phyloP scores from a whole-genome alignment of 2,888 invertebrate species.

The Halictus ligatus region DNA sequence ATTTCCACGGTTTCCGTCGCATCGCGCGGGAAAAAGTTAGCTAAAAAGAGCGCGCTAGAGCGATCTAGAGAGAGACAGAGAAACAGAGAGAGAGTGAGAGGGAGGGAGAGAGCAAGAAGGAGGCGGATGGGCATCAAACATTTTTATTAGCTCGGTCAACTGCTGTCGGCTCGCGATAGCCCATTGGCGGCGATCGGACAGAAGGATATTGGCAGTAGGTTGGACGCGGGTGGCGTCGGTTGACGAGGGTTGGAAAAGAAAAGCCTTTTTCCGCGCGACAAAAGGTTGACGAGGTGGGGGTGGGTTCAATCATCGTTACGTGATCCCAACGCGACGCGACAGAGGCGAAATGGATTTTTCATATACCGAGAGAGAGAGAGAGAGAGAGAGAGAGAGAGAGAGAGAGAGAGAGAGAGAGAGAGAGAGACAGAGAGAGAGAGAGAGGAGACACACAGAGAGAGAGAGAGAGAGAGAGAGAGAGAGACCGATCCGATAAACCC shows the following conservation, averaged over 20 bases:
- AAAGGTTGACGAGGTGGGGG: not conserved
- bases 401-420: not conserved
- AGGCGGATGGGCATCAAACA: not conserved
- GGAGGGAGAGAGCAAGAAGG: not conserved
- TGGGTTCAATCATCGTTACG: slow-evolving; percentile 56
- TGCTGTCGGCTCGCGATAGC: slow-evolving; percentile 18
- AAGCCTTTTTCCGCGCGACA: slow-evolving; percentile 21
- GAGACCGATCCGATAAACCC: slow-evolving; percentile 53
- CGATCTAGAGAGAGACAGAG: not conserved
- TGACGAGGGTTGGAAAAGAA: not conserved
- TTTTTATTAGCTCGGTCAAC: slow-evolving; percentile 36
- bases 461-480: not conserved
- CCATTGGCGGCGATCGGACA: not conserved
- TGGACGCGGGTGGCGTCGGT: not conserved
- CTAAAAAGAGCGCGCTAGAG: not conserved
- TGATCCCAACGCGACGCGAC: slow-evolving; percentile 45
- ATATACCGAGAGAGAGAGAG: slow-evolving; percentile 1
- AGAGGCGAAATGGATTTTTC: slow-evolving; percentile 62
- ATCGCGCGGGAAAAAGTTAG: not conserved
- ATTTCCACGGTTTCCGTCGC: slow-evolving; percentile 2
- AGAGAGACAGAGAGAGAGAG: not conserved
- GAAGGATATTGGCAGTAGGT: slow-evolving; percentile 39
- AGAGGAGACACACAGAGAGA: not conserved
- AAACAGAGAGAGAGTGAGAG: too few species aligned
- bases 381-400: not conserved